A percentile compares a stretch with the other conserved stretches of the same genome.
Evolutionary conservation across 2,797 vertebrate genomes (phyloP).

Genomic region (Cheirogaleus major): DNA sequence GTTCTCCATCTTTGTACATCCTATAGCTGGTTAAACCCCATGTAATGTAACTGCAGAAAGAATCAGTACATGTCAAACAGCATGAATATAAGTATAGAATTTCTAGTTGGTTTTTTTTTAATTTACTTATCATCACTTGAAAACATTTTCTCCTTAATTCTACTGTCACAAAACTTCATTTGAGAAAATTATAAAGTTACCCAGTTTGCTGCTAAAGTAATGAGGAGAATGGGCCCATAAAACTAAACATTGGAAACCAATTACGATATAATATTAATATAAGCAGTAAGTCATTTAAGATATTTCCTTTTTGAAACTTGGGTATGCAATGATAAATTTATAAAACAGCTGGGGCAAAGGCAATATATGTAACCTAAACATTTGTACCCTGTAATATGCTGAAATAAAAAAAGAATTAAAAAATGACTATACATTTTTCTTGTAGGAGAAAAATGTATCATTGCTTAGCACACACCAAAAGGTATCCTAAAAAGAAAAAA

Average conservation of each 20-base stretch:
- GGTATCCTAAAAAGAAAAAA: conserved; percentile 62
- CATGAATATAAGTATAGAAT: neutral
- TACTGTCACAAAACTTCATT: neutral
- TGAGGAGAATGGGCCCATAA: neutral
- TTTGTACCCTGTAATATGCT: too few relatives aligned
- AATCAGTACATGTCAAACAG: neutral
- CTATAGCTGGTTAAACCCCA: neutral
- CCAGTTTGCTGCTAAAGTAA: neutral
- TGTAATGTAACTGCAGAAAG: neutral
- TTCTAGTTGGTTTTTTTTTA: neutral
- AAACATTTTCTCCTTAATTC: neutral
- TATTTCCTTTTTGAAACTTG: neutral
- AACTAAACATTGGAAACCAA: conserved; percentile 2
- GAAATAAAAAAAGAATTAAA: neutral
- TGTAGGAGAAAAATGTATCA: conserved; percentile 50
- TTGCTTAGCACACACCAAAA: conserved; percentile 24
- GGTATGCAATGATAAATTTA: neutral
- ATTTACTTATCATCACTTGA: neutral
- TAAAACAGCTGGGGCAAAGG: too few relatives aligned
- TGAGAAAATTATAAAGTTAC: neutral
- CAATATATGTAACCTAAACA: too few relatives aligned
- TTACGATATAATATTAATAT: neutral
- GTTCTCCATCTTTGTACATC: neutral
- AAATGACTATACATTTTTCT: conserved; percentile 57
- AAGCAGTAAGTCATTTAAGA: neutral